Evolutionary conservation across 1,140 invertebrate species (phyloP), one percentile per base, ranked within the genome.

Genomic region (Popillia japonica): DNA sequence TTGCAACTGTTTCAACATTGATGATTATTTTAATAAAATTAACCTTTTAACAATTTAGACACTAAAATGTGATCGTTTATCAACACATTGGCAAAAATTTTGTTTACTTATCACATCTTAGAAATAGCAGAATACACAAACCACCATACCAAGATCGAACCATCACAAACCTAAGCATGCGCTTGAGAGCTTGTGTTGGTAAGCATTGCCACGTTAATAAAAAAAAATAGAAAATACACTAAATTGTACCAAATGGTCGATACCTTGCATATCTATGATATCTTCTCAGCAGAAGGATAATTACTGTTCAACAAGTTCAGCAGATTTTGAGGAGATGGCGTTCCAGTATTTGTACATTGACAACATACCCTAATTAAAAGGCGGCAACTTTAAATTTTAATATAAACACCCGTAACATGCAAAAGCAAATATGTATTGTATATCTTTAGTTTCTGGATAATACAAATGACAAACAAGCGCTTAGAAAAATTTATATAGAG

Each of bases 1-100:
- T 93, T 96, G 95, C 92, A 97, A 92, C 92, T 96, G 94, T 89
- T 96, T 97, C 92, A 96, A 94, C 96, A 98, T 98, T 93, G 72
- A 74, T 74, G 27, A 41, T 74, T 44, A 20, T 74, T 74, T 74
- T 74, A 14, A 41, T 74, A 41, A 11, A 42, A 40, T 17, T 6
- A 74, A 40, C 17, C 14, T 44, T 74, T 41, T 74, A n/a, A 74
- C 72, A 74, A 74, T 74, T 74, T 74, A 34, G 34, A 74, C 72
- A 74, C 72, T 74, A 41, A 74, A 74, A 6, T 6, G 41, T 74
- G 40, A 74, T 6, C 41, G n/a, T 41, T 74, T 74, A 74, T 22
- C 22, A 22, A 74, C 9, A n/a, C 41, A 41, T 20, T 41, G 41
- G 34, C 34, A 42, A 14, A 42, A 41, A 44, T 74, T 74, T 44